Evolutionary conservation across 2,797 vertebrate genomes (phyloP).

Genomic region (Monodelphis domestica): DNA sequence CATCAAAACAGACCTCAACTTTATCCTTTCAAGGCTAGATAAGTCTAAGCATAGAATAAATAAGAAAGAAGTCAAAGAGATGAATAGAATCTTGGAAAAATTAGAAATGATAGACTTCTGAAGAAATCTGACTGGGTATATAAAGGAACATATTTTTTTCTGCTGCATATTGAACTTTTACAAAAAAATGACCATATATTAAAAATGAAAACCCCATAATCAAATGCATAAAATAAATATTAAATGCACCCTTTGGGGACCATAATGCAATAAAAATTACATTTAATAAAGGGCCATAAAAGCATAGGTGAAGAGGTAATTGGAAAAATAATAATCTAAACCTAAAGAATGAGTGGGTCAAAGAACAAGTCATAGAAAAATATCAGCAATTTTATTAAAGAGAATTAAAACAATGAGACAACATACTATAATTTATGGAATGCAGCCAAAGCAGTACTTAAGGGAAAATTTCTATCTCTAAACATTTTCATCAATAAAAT

Average conservation of each 20-base stretch:
- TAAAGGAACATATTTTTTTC: not conserved
- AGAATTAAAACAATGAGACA: not conserved
- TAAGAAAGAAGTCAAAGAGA: no score
- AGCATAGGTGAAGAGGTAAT: not conserved
- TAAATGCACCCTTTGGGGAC: not conserved
- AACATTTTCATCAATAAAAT: not conserved
- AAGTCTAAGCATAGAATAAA: no score
- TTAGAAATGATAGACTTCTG: no score
- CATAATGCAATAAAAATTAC: not conserved
- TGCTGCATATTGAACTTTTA: not conserved
- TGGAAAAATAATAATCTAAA: not conserved
- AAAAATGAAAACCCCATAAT: not conserved
- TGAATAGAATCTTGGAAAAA: no score
- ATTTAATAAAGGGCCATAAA: not conserved
- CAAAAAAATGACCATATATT: not conserved
- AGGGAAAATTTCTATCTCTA: not conserved
- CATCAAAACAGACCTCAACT: no score
- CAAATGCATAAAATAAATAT: not conserved
- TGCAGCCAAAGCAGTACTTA: not conserved
- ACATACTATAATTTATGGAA: not conserved
- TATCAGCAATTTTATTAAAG: not conserved
- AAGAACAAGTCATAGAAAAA: not conserved
- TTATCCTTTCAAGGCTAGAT: no score
- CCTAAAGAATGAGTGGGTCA: not conserved
- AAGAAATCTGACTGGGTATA: not conserved